phyloP scores from a whole-genome alignment of 2,888 invertebrate species.

The Sphecodes monilicornis region DNA sequence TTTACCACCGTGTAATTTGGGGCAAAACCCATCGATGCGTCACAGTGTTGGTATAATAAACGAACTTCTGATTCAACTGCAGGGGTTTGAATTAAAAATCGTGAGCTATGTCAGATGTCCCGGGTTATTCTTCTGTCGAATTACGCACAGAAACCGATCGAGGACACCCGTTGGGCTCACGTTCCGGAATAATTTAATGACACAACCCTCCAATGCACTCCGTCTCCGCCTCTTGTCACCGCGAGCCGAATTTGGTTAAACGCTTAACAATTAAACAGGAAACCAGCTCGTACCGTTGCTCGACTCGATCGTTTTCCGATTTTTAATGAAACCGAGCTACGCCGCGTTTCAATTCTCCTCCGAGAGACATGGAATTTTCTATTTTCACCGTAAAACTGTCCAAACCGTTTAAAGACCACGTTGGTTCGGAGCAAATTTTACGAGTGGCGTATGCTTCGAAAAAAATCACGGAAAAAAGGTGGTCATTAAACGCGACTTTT shows the following conservation, averaged over 20 bases:
- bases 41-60: conserved; percentile 1
- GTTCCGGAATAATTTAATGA: conserved; percentile 84
- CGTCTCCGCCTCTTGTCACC: conserved; percentile 55
- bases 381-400: neutral
- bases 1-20: neutral
- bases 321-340: neutral
- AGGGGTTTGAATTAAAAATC: conserved; percentile 33
- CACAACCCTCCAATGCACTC: conserved; percentile 69
- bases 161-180: conserved; percentile 75
- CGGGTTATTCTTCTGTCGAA: conserved; percentile 55
- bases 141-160: conserved; percentile 69
- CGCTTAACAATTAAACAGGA: conserved; percentile 77
- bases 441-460: neutral
- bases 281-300: conserved; percentile 42
- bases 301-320: conserved; percentile 12
- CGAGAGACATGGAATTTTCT: neutral
- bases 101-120: conserved; percentile 56
- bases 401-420: neutral
- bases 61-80: conserved; percentile 2
- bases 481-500: conserved; percentile 23
- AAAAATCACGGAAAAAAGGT: conserved; percentile 7
- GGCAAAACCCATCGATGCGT: neutral
- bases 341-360: neutral
- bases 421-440: neutral
- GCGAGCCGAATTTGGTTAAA: conserved; percentile 68